phyloP scores from a whole-genome alignment of 2,797 vertebrate genomes.

The Morus bassanus region DNA sequence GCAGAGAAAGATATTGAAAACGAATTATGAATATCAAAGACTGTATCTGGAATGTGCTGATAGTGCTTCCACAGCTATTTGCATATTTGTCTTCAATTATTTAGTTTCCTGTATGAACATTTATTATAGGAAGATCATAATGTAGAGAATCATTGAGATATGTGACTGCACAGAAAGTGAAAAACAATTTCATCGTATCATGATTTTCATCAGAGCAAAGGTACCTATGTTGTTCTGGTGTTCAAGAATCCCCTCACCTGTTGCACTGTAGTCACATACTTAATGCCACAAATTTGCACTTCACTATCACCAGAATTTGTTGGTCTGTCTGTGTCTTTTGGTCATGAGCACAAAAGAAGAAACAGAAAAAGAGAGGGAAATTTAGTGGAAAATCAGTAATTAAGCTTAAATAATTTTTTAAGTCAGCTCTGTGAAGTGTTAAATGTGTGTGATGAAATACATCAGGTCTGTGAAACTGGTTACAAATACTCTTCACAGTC shows the following conservation, averaged over 20 bases:
- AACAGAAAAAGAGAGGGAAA: not conserved
- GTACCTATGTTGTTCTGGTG: not conserved
- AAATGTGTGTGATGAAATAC: not conserved
- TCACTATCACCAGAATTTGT: not conserved
- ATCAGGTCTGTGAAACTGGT: not conserved
- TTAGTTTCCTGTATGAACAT: not conserved
- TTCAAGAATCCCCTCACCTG: not conserved
- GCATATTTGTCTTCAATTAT: not conserved
- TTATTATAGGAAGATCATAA: not conserved
- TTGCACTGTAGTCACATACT: not conserved
- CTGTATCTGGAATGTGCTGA: not conserved
- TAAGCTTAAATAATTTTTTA: not conserved
- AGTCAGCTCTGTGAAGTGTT: not conserved
- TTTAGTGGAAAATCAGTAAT: not conserved
- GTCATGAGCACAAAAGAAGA: not conserved
- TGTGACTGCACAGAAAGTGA: not conserved
- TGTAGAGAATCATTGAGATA: not conserved
- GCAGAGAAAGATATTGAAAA: constrained; percentile 3
- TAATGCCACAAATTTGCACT: not conserved
- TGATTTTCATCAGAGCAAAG: not conserved
- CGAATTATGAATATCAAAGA: constrained; percentile 21
- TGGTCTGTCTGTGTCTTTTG: not conserved
- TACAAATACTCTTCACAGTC: not conserved
- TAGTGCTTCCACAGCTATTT: not conserved
- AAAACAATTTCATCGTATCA: not conserved